Evolutionary conservation across 2,888 invertebrate species (phyloP), one percentile per base, ranked within the genome.

Genomic region (Calameuta filiformis): DNA sequence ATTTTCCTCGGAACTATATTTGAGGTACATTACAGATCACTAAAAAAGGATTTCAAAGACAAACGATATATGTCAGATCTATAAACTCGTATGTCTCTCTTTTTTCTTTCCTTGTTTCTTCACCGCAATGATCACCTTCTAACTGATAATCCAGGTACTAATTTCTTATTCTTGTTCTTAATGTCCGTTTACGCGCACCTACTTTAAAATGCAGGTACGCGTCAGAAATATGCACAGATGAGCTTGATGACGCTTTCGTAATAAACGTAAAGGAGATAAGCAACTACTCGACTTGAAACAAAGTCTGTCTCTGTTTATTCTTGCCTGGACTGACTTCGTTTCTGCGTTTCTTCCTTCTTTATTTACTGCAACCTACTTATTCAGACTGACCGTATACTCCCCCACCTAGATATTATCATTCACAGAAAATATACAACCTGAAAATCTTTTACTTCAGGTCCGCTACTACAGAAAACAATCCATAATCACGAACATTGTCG

Each of bases 1-100:
- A 88, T 89, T 89, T 87, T 88, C 88, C 83, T 89, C 84, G 81
- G 85, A 84, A 85, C 88, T 86, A 86, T 86, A 84, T 87, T 89
- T 91, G 84, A 85, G 87, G 91, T 90, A 91, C 91, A 91, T 91
- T 85, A 91, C 91, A 91, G 87, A 87, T 85, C 82, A 76, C 85
- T 89, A 80, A 12, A 31, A 23, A 56, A 56, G 23, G 56, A 56
- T 56, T 56, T 56, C 56, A 23, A 56, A 56, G 56, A 56, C 56
- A 15, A 56, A 56, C 23, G 56, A 56, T 56, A 56, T 56, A 15
- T 56, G 23, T 56, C 56, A 23, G 56, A 56, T 56, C 23, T 56
- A 23, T 56, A 23, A 56, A 56, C 9, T 23, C 56, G 15, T 56
- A 56, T 23, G 23, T 6, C 23, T 23, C 6, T 56, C 56, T 23